phyloP scores from a whole-genome alignment of 1,140 invertebrate species.

The Colletes gigas region DNA sequence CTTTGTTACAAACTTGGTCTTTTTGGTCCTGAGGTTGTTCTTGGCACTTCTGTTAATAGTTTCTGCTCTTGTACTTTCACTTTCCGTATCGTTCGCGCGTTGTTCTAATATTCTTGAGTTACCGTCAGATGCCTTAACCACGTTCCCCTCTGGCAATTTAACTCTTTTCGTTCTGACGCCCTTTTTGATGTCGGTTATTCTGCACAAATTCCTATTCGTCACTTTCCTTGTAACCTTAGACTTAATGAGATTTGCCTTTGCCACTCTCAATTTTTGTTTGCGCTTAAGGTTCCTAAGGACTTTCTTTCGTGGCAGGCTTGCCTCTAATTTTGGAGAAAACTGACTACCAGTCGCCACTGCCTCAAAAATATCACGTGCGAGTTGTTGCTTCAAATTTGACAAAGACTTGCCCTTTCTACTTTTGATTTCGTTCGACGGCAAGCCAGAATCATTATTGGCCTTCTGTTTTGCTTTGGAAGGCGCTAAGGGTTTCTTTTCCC shows the following conservation, averaged over 20 bases:
- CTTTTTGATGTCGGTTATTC: conserved; percentile 69
- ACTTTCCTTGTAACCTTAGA: conserved; percentile 75
- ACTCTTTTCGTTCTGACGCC: conserved; percentile 61
- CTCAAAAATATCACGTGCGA: conserved; percentile 69
- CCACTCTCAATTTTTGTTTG: conserved; percentile 74
- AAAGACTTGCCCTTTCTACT: conserved; percentile 72
- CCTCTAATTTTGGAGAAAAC: conserved; percentile 74
- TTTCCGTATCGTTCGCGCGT: conserved; percentile 57
- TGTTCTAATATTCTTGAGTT: conserved; percentile 39
- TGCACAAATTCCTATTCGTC: conserved; percentile 73
- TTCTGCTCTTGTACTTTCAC: conserved; percentile 54
- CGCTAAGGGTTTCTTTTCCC: conserved; percentile 81
- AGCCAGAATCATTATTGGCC: conserved; percentile 76
- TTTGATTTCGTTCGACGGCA: conserved; percentile 70
- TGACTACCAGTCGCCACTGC: conserved; percentile 73
- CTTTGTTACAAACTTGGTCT: conserved; percentile 62
- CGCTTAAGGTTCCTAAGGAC: conserved; percentile 73
- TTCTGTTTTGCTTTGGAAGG: conserved; percentile 80
- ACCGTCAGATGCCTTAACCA: conserved; percentile 18
- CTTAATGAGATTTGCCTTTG: conserved; percentile 73
- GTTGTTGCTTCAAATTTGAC: conserved; percentile 71
- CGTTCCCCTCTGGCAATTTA: conserved; percentile 47
- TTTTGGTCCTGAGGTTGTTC: conserved; percentile 72
- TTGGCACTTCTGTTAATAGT: conserved; percentile 70
- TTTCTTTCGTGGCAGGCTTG: conserved; percentile 76